A percentile compares a stretch with the other conserved stretches of the same genome.
Conservation (phyloP, 2,797 vertebrate species). For the Gymnothorax javanicus region DNA sequence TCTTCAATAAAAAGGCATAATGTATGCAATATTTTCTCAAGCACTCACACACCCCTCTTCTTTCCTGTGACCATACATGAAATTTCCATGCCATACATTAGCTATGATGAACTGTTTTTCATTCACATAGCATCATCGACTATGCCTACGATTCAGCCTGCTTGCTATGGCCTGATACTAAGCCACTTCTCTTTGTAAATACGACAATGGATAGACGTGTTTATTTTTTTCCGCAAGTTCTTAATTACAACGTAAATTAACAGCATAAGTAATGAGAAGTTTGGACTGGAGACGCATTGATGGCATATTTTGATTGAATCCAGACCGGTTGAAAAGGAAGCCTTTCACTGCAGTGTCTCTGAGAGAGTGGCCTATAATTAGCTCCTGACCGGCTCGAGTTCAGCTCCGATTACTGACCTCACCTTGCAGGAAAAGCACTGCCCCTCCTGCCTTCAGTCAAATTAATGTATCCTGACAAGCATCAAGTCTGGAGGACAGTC, state of each 20-base stretch:
- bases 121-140: neutral
- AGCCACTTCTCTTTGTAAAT: neutral
- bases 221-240: neutral
- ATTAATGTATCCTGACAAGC: constrained; percentile 4
- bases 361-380: neutral
- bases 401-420: neutral
- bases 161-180: neutral
- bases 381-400: neutral
- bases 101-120: neutral
- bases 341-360: neutral
- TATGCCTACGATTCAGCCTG: neutral
- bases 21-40: too few relatives aligned
- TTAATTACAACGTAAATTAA: neutral
- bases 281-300: neutral
- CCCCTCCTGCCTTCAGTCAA: neutral
- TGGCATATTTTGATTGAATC: neutral
- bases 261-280: neutral
- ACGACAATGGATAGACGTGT: neutral
- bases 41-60: neutral
- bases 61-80: neutral
- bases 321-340: neutral
- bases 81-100: neutral
- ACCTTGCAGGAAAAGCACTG: constrained; percentile 6
- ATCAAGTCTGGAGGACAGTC: neutral
- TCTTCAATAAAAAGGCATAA: too few relatives aligned